Conservation (phyloP, 1,140 invertebrate species). For the Conopomorpha cramerella region DNA sequence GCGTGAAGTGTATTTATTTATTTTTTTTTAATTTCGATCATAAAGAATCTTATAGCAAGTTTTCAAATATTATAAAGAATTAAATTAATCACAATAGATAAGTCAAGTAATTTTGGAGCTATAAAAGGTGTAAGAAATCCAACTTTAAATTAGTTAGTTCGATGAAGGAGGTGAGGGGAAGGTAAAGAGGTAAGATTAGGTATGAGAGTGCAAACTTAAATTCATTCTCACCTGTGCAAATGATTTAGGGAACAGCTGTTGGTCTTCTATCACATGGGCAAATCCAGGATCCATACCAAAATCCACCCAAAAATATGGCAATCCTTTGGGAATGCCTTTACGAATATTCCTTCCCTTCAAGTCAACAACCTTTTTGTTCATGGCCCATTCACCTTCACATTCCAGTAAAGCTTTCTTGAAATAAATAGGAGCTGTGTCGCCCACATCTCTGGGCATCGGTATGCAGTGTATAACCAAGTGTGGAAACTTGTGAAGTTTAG, state of each 20-base stretch:
- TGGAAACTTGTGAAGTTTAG: constrained; percentile 72
- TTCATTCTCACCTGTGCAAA: constrained; percentile 91
- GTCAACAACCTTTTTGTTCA: constrained; percentile 94
- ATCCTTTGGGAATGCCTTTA: constrained; percentile 85
- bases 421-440: constrained; percentile 89
- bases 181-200: too few relatives aligned
- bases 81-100: too few relatives aligned
- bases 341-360: constrained; percentile 76
- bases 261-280: constrained; percentile 96
- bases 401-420: constrained; percentile 97
- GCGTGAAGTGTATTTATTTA: too few relatives aligned
- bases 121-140: too few relatives aligned
- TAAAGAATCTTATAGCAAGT: too few relatives aligned
- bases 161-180: too few relatives aligned
- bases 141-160: too few relatives aligned
- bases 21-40: too few relatives aligned
- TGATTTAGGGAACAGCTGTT: constrained; percentile 81
- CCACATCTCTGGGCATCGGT: constrained; percentile 80
- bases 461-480: constrained; percentile 91
- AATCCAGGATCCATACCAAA: constrained; percentile 91
- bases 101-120: too few relatives aligned
- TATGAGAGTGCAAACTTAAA: too few relatives aligned
- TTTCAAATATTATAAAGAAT: too few relatives aligned
- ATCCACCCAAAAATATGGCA: constrained; percentile 93
- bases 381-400: constrained; percentile 92